Evolutionary conservation across 2,113 vertebrate genomes (phyloP).

Genomic region (Pampusana beccarii): DNA sequence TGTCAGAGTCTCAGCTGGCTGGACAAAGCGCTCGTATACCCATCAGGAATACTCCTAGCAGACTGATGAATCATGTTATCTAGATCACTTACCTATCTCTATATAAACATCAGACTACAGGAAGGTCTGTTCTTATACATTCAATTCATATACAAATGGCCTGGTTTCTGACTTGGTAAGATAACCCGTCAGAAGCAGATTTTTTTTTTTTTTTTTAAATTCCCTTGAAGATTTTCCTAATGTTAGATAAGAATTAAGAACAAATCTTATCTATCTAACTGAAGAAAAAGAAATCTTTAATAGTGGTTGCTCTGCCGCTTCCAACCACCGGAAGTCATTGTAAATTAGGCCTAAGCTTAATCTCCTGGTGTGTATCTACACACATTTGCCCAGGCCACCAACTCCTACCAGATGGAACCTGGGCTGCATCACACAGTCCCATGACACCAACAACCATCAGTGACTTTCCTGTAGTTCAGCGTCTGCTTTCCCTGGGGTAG

Average conservation of each 20-base stretch:
- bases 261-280: not conserved
- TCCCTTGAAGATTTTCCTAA: not conserved
- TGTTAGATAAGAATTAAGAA: not conserved
- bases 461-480: not conserved
- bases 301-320: not conserved
- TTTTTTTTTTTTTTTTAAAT: not conserved
- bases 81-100: not conserved
- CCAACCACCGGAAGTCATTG: not conserved
- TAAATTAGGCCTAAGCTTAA: not conserved
- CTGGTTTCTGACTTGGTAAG: not conserved
- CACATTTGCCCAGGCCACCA: not conserved
- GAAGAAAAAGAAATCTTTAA: not conserved
- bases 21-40: not conserved
- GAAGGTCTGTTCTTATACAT: not conserved
- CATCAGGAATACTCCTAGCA: not conserved
- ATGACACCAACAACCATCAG: not conserved
- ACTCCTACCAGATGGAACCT: not conserved
- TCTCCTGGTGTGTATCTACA: not conserved
- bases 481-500: not conserved
- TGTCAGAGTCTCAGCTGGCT: not conserved
- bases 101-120: not conserved
- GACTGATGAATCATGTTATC: not conserved
- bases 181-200: not conserved
- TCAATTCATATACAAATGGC: not conserved
- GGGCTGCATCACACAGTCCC: not conserved